Conservation (phyloP, 1,140 invertebrate genomes). For the Onthophagus taurus region DNA sequence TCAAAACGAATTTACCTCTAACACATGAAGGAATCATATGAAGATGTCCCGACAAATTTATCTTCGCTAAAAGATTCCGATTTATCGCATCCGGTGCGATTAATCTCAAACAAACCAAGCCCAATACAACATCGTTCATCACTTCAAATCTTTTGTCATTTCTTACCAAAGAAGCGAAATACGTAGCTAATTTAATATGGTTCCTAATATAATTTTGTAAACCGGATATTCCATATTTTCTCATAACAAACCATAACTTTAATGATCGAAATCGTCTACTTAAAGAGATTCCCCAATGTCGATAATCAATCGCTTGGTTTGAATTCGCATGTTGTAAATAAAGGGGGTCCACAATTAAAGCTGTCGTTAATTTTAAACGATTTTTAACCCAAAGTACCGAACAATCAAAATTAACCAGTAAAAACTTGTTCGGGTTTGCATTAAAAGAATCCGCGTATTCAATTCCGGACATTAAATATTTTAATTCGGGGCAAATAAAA, state of each 20-base stretch:
- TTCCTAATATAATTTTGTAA: slow-evolving; percentile 76
- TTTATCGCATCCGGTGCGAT: slow-evolving; percentile 65
- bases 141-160: slow-evolving; percentile 77
- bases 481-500: slow-evolving; percentile 77
- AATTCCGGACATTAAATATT: slow-evolving; percentile 62
- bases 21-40: slow-evolving; percentile 84
- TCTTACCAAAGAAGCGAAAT: slow-evolving; percentile 68
- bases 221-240: slow-evolving; percentile 72
- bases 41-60: slow-evolving; percentile 80
- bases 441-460: slow-evolving; percentile 86
- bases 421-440: slow-evolving; percentile 89
- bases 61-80: slow-evolving; percentile 67
- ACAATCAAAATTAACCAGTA: slow-evolving; percentile 84
- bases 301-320: slow-evolving; percentile 66
- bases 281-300: slow-evolving; percentile 85
- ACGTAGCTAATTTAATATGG: slow-evolving; percentile 79
- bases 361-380: slow-evolving; percentile 79
- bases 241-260: slow-evolving; percentile 83
- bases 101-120: slow-evolving; percentile 61
- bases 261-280: slow-evolving; percentile 76
- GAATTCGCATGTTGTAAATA: slow-evolving; percentile 79
- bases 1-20: slow-evolving; percentile 66
- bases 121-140: slow-evolving; percentile 67
- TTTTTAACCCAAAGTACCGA: slow-evolving; percentile 86
- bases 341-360: slow-evolving; percentile 87